Percentiles rank a stretch among this genome's conserved stretches.
Conservation (phyloP, 2,797 vertebrate species). For the Oreochromis mossambicus region DNA sequence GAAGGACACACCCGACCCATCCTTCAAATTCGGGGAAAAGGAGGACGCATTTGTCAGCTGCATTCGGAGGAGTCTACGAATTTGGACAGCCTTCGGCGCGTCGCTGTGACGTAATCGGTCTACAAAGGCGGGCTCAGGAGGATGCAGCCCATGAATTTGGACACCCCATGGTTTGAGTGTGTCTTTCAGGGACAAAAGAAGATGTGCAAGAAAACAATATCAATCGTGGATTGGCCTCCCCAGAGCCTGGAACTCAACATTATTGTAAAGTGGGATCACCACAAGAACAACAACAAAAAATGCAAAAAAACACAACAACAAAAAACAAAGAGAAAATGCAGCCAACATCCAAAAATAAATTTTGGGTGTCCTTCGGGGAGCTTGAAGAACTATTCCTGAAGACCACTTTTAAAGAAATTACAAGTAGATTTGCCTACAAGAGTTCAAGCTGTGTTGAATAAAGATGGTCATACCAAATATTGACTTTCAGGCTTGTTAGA, state of each 20-base stretch:
- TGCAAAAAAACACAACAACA: not conserved
- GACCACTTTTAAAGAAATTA: not conserved
- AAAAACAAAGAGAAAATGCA: not conserved
- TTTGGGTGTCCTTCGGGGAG: not conserved
- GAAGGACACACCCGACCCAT: too few species aligned
- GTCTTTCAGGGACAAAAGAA: not conserved
- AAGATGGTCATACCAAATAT: not conserved
- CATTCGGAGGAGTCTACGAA: too few species aligned
- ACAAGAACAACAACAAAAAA: not conserved
- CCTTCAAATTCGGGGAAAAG: too few species aligned
- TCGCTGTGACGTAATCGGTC: too few species aligned
- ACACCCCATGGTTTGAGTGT: not conserved
- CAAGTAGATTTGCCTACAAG: not conserved
- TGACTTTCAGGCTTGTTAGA: not conserved
- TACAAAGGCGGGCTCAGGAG: too few species aligned
- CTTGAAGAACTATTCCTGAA: not conserved
- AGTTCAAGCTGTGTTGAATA: not conserved
- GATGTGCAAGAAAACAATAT: not conserved
- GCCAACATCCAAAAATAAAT: not conserved
- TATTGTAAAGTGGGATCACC: not conserved
- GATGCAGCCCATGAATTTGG: not conserved
- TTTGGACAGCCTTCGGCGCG: too few species aligned
- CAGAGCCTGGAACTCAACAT: not conserved
- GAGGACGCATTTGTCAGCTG: accelerated
- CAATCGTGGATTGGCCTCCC: not conserved